phyloP scores from a whole-genome alignment of 92 coral and sea anemone species.

The Galaxea fascicularis region DNA sequence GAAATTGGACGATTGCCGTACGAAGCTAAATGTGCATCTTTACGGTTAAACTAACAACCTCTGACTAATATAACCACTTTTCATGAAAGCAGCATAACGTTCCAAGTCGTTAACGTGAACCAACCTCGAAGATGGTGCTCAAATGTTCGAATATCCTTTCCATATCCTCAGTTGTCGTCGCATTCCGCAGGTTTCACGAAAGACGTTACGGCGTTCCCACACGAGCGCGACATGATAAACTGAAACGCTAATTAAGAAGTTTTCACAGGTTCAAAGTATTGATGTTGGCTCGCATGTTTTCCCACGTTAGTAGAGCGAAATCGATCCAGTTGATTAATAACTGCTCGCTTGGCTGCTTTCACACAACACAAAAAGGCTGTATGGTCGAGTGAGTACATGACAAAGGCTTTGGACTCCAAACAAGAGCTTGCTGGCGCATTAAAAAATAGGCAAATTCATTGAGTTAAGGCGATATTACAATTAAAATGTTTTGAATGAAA shows the following conservation, averaged over 20 bases:
- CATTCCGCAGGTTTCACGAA: background rate
- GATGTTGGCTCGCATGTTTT: conserved; percentile 46
- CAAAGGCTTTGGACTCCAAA: conserved; percentile 1
- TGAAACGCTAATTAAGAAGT: background rate
- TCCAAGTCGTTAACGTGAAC: background rate
- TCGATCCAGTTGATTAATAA: background rate
- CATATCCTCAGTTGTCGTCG: background rate
- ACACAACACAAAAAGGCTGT: background rate
- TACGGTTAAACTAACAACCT: background rate
- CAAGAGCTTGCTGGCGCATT: background rate
- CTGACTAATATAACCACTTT: background rate
- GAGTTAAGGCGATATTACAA: background rate
- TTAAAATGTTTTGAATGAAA: conserved; percentile 24
- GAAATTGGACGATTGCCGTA: background rate
- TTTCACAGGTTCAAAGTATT: background rate
- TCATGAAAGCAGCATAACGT: background rate
- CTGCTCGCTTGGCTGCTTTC: background rate
- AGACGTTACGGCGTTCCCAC: background rate
- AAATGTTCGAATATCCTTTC: conserved; percentile 25
- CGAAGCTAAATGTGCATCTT: background rate
- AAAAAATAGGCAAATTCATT: background rate
- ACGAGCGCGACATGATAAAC: background rate
- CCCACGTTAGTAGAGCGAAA: conserved; percentile 24
- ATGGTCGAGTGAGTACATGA: conserved; percentile 24
- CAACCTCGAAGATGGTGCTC: conserved; percentile 37